These are phyloP conservation scores for Catocala nupta DNA, from an alignment of 2,888 invertebrate genomes.

Conservation along the genomic window DNA sequence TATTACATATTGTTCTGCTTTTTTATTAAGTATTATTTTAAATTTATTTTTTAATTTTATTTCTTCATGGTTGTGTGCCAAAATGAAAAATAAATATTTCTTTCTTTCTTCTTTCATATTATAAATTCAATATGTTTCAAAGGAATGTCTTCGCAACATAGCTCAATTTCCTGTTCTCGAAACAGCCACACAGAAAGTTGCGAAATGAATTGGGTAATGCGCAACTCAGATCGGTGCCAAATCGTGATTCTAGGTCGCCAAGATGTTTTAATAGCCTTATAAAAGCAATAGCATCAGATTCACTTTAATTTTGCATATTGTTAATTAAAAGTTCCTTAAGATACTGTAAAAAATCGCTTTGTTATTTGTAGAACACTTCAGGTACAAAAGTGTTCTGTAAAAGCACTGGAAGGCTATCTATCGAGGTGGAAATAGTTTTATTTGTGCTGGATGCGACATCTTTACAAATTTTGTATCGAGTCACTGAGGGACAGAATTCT, in stretches of 20 bases:
- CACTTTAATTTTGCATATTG: conserved; percentile 48
- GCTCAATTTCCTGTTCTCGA: too few relatives aligned
- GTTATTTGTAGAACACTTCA: too few relatives aligned
- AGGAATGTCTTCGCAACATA: too few relatives aligned
- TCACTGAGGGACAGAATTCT: conserved; percentile 61
- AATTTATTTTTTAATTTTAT: too few relatives aligned
- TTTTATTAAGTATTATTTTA: too few relatives aligned
- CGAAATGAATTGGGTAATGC: conserved; percentile 39
- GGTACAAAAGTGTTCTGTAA: too few relatives aligned
- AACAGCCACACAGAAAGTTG: conserved; percentile 15
- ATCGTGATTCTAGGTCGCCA: conserved; percentile 45
- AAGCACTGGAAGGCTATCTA: background rate
- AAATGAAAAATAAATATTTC: too few relatives aligned
- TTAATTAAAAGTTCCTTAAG: conserved; percentile 23
- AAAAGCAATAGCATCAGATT: conserved; percentile 36
- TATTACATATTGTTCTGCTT: too few relatives aligned
- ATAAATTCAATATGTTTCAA: too few relatives aligned
- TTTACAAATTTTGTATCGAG: conserved; percentile 66
- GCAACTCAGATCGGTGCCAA: conserved; percentile 49
- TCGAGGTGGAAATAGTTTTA: conserved; percentile 48
- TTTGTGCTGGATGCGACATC: conserved; percentile 53
- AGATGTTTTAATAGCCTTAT: conserved; percentile 45
- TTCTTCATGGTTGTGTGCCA: too few relatives aligned
- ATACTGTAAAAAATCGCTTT: background rate
- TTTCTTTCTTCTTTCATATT: too few relatives aligned